Base-by-base conservation (phyloP, 2,888 invertebrate genomes). In the Pollenia griseotomentosa region DNA sequence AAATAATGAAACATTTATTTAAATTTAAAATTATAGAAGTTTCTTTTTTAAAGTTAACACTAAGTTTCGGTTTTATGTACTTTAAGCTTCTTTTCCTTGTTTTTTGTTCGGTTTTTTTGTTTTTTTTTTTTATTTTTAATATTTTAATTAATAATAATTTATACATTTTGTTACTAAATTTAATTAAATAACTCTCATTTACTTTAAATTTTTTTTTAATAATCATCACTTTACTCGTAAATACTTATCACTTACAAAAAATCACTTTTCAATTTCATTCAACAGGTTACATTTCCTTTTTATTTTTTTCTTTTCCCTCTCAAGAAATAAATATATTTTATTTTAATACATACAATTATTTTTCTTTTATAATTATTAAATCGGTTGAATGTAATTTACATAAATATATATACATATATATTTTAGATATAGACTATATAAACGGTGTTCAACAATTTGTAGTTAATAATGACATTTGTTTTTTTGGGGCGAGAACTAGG, bases 231-330 rank as follows among this genome's bases (percentile, higher is more conserved):
- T 55, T 42, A 61, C 79, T 79, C 78, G 78, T 79, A 79, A 84
- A 84, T 84, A 73, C 84, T 84, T 84, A 84, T 84, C 84, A 84
- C 84, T 84, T 84, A 19, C 75, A 84, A 84, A 84, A 79, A 80
- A 86, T 86, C 86, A 86, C 86, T 86, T 86, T 86, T 86, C 85
- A 86, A 83, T 86, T 86, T 79, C 86, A 59, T 80, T 86, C 83
- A 86, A 83, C 86, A 86, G 83, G 79, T 86, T 86, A 65, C 74
- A 66, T 23, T n/a, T 11, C 46, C 42, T 59, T 80, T 59, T 33
- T 80, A 51, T 33, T 71, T 51, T 2, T 23, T 59, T 61, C 63
- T 63, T 48, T 51, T 74, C 10, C n/a, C 11, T 71, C 6, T 61
- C 9, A 75, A 75, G 68, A 85, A 68, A 57, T 57, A 85, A 80